Conservation (phyloP, 2,113 vertebrate species). For the Atlantisia rogersi region DNA sequence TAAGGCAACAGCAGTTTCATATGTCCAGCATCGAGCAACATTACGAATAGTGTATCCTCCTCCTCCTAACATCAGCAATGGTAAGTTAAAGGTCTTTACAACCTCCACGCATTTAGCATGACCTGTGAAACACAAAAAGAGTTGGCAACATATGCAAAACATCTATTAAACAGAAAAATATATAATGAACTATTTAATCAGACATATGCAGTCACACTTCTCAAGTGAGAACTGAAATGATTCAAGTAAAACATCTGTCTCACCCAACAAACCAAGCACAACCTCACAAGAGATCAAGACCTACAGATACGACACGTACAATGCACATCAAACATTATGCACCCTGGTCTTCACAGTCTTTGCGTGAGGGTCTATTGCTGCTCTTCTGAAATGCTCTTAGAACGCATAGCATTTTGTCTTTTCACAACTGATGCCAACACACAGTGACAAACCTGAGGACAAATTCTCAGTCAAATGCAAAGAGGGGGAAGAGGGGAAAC, state of each 20-base stretch:
- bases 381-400: background rate
- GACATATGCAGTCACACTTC: background rate
- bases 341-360: slow-evolving; percentile 1
- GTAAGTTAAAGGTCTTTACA: slow-evolving; percentile 86
- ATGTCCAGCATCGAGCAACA: slow-evolving; percentile 86
- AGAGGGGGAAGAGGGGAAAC: background rate
- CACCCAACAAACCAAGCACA: background rate
- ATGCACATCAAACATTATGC: background rate
- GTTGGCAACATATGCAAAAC: background rate
- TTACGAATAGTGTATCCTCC: slow-evolving; percentile 86
- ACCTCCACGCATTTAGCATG: slow-evolving; percentile 88
- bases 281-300: background rate
- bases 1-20: slow-evolving; percentile 85
- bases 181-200: background rate
- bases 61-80: slow-evolving; percentile 84
- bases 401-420: background rate
- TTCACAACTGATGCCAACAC: background rate
- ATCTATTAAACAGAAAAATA: background rate
- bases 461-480: background rate
- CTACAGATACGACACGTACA: background rate
- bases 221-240: background rate
- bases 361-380: background rate
- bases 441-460: background rate
- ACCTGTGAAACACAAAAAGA: slow-evolving; percentile 69
- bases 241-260: background rate